These are phyloP conservation scores for Dorcus parallelipipedus DNA, from an alignment of 2,888 invertebrate species.

Conservation along the genomic window DNA sequence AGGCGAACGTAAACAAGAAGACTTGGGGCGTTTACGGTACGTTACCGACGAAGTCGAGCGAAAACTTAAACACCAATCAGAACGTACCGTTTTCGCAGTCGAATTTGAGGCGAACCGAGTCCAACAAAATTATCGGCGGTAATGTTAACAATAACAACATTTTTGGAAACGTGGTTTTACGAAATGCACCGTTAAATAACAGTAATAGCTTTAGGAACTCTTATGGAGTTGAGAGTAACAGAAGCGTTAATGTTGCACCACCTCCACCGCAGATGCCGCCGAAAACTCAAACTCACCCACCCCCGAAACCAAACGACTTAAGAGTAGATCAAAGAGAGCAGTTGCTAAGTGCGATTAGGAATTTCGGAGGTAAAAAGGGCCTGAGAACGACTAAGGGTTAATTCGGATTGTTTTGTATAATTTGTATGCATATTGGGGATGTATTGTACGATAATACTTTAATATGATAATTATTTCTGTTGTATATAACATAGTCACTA, in stretches of 20 bases:
- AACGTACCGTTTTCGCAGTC: slow-evolving; percentile 49
- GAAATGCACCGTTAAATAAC: slow-evolving; percentile 16
- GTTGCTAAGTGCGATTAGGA: slow-evolving; percentile 68
- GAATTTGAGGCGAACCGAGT: slow-evolving; percentile 51
- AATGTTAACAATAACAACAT: slow-evolving; percentile 15
- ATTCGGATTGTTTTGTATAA: background rate
- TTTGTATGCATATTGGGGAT: background rate
- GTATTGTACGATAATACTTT: background rate
- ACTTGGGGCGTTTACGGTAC: slow-evolving; percentile 36
- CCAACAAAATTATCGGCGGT: slow-evolving; percentile 28
- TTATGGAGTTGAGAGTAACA: slow-evolving; percentile 2
- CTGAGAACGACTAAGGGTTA: slow-evolving; percentile 23
- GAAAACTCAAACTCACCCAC: background rate
- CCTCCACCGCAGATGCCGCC: slow-evolving; percentile 45
- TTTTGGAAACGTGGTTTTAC: slow-evolving; percentile 27
- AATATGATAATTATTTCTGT: slow-evolving; percentile 4
- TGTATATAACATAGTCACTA: slow-evolving; percentile 20
- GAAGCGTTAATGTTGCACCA: slow-evolving; percentile 30
- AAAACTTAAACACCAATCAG: slow-evolving; percentile 30
- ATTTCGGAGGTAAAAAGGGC: slow-evolving; percentile 57
- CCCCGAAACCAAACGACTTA: slow-evolving; percentile 20
- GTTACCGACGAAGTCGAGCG: slow-evolving; percentile 32
- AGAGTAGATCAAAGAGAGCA: slow-evolving; percentile 60
- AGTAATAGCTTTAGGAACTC: slow-evolving; percentile 12
- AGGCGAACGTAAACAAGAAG: slow-evolving; percentile 27